Percentiles rank a stretch among this genome's conserved stretches.
These are phyloP conservation scores for Gopherus evgoodei DNA, from an alignment of 2,113 vertebrate genomes.

Conservation along the genomic window DNA sequence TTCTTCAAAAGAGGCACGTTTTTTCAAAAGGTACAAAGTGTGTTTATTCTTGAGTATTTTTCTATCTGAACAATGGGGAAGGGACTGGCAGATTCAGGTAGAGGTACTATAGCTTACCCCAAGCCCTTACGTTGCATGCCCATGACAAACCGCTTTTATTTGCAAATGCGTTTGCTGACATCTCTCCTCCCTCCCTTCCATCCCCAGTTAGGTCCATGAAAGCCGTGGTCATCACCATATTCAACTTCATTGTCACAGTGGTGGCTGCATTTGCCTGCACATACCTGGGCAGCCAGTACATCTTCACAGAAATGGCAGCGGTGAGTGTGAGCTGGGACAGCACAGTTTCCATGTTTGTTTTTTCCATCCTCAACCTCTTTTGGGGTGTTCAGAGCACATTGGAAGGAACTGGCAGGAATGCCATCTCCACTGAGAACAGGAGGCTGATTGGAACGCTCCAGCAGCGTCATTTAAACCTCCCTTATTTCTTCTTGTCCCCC, in stretches of 20 bases:
- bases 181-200: fast-evolving
- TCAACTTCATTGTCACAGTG: constrained; percentile 96
- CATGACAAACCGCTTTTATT: neutral
- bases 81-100: fast-evolving
- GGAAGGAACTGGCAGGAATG: neutral
- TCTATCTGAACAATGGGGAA: neutral
- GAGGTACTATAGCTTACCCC: neutral
- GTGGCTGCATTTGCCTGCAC: constrained; percentile 91
- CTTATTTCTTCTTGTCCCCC: neutral
- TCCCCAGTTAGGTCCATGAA: constrained; percentile 89
- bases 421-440: fast-evolving
- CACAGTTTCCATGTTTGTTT: neutral
- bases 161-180: neutral
- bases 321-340: constrained; percentile 77
- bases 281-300: constrained; percentile 94
- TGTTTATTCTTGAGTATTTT: neutral
- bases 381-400: fast-evolving
- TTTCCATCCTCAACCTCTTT: fast-evolving
- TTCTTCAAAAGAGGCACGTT: neutral
- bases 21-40: neutral
- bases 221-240: constrained; percentile 88
- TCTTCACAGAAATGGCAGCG: constrained; percentile 89
- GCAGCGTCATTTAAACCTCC: fast-evolving
- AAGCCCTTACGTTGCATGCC: neutral
- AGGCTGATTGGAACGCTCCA: fast-evolving